These are phyloP conservation scores for Lanius ludovicianus DNA, from an alignment of 2,113 vertebrate genomes.

Conservation along the genomic window DNA sequence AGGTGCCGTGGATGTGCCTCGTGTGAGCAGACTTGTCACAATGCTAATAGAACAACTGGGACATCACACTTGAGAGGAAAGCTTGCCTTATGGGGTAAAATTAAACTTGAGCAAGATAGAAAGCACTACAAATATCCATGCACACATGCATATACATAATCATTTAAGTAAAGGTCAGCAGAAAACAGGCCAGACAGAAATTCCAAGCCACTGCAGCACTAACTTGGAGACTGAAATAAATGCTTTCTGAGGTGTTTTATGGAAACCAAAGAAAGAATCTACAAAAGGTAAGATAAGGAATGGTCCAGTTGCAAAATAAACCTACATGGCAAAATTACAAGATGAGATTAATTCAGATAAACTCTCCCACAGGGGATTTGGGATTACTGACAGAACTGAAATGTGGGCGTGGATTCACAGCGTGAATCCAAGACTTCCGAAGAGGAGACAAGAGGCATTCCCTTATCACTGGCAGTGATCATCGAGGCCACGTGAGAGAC, in stretches of 20 bases:
- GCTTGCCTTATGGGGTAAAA: background rate
- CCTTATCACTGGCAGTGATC: background rate
- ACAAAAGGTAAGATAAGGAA: background rate
- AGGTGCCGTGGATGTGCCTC: slow-evolving; percentile 6
- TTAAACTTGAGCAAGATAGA: background rate
- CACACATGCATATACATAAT: background rate
- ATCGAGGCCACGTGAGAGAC: background rate
- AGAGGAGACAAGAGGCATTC: background rate
- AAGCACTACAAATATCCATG: background rate
- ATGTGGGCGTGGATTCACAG: background rate
- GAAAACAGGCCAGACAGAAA: background rate
- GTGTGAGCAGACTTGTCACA: background rate
- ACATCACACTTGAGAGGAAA: background rate
- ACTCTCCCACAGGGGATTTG: background rate
- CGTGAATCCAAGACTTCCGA: accelerated
- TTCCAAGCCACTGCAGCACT: background rate
- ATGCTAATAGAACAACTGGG: slow-evolving; percentile 4
- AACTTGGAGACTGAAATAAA: background rate
- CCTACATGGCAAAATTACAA: background rate
- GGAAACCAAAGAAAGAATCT: background rate
- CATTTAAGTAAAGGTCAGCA: background rate
- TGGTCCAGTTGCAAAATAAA: background rate
- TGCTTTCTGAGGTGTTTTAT: background rate
- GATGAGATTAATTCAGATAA: background rate
- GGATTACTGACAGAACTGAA: background rate